Base-by-base conservation (phyloP, 2,888 invertebrate genomes). In the Pimpla rufipes region DNA sequence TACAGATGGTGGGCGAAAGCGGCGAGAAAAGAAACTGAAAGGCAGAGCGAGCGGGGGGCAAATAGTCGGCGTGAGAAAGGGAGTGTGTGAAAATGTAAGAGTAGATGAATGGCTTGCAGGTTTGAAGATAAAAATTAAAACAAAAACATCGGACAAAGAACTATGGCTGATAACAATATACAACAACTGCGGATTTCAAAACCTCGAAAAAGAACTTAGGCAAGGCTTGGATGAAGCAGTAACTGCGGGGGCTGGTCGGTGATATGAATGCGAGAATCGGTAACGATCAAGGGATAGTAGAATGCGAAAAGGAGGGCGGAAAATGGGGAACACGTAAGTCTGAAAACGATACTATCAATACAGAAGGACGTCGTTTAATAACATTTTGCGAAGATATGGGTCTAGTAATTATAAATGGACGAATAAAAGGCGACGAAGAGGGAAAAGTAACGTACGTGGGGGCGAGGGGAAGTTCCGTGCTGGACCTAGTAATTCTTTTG, bases 41-140 rank as follows among this genome's bases (percentile, higher is more conserved):
- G 59, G 77, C 3, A 71, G 73, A 57, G 71, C 81, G 13, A 73
- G 71, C 4, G 73, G 77, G 2, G 77, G 59, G 4, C 57, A 67
- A 42, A 11, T 81, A 23, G 29, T 77, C 13, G 73, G 73, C 2
- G 50, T 77, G 6, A 59, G 42, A 55, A 81, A 77, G 52, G 11
- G 16, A 0, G 2, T 45, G 10, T 11, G 47, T 7, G 47, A 70
- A 13, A n/a, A 50, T 0, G 52, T 45, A 21, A 50, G 7, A 40
- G 67, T 77, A 0, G 70, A 57, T 1, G 70, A 68, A 70, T 78
- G 81, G 77, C 10, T 67, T 2, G 59, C 40, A 3, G 81, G 68
- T 11, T 55, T 81, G 4, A 42, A 35, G 13, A 4, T 68, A 37
- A 52, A 76, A 52, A 45, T 57, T 5, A 57, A 40, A 50, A 18